Evolutionary conservation across 2,888 invertebrate species (phyloP).

Genomic region (Allophyes oxyacanthae): DNA sequence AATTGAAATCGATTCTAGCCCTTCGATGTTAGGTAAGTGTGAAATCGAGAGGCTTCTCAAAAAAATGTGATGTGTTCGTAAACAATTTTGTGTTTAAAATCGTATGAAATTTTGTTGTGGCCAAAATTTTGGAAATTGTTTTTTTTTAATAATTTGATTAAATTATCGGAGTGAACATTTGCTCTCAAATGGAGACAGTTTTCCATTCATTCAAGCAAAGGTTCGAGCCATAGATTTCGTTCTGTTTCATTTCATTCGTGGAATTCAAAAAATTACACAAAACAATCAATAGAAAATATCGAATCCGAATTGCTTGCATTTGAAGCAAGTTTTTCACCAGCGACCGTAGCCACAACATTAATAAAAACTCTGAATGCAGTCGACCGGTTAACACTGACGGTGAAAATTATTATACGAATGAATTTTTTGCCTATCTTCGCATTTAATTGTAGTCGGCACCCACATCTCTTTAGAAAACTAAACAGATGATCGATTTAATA

Average conservation of each 20-base stretch:
- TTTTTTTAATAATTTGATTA: too few species aligned
- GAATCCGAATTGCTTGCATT: slow-evolving; percentile 65
- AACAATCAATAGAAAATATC: slow-evolving; percentile 59
- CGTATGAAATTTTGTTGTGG: slow-evolving; percentile 9
- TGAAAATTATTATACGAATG: slow-evolving; percentile 72
- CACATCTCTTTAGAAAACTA: slow-evolving; percentile 57
- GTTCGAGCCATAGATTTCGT: slow-evolving; percentile 34
- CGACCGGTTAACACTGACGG: slow-evolving; percentile 75
- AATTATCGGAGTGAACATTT: too few species aligned
- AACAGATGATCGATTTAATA: slow-evolving; percentile 51
- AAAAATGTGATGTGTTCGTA: slow-evolving; percentile 55
- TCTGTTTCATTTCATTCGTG: slow-evolving; percentile 49
- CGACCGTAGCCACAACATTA: slow-evolving; percentile 68
- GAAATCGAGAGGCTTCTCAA: slow-evolving; percentile 66
- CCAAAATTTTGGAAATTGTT: slow-evolving; percentile 10
- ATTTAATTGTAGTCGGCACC: slow-evolving; percentile 72
- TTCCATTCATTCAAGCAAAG: slow-evolving; percentile 8
- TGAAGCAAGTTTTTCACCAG: slow-evolving; percentile 65
- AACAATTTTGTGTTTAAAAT: slow-evolving; percentile 43
- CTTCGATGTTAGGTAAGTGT: slow-evolving; percentile 70
- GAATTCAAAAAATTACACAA: slow-evolving; percentile 54
- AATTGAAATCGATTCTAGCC: slow-evolving; percentile 83
- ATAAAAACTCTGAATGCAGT: slow-evolving; percentile 75
- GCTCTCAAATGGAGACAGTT: background rate
- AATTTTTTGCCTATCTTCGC: slow-evolving; percentile 74